phyloP scores from a whole-genome alignment of 2,113 vertebrate species.

The Machaerirhynchus nigripectus region DNA sequence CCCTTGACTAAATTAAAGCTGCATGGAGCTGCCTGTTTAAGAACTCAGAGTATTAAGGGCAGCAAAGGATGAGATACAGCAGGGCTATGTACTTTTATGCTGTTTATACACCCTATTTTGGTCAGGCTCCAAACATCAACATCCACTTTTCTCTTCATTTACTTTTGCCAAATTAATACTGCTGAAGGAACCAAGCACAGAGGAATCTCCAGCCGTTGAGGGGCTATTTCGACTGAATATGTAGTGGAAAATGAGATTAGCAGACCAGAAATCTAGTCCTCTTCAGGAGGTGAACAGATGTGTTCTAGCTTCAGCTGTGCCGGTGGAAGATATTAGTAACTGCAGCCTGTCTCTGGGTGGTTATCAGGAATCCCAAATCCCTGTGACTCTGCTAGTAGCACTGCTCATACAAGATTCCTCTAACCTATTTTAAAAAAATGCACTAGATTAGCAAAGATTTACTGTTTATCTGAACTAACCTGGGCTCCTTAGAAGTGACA shows the following conservation, averaged over 20 bases:
- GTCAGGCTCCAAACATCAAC: not conserved
- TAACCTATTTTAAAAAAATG: not conserved
- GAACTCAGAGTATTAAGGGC: conserved; percentile 30
- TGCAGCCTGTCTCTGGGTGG: conserved; percentile 11
- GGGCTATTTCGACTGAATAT: conserved; percentile 33
- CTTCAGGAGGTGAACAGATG: conserved; percentile 66
- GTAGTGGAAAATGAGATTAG: conserved; percentile 56
- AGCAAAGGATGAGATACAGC: not conserved
- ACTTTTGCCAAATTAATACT: conserved; percentile 29
- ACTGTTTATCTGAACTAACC: conserved; percentile 13
- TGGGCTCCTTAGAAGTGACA: not conserved
- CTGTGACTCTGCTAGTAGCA: not conserved
- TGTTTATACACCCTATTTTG: not conserved
- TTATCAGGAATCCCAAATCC: conserved; percentile 53
- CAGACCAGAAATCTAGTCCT: conserved; percentile 55
- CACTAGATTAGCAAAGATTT: not conserved
- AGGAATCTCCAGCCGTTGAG: conserved; percentile 7
- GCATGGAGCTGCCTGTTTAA: conserved; percentile 55
- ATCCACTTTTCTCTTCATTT: not conserved
- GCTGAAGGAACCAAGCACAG: not conserved
- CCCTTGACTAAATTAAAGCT: conserved; percentile 65
- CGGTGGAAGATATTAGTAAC: conserved; percentile 30
- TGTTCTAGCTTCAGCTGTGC: conserved; percentile 49
- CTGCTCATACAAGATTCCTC: not conserved
- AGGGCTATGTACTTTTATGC: not conserved